These are phyloP conservation scores for Caenorhabditis parvicauda DNA, from an alignment of 2,888 invertebrate species.

Conservation along the genomic window DNA sequence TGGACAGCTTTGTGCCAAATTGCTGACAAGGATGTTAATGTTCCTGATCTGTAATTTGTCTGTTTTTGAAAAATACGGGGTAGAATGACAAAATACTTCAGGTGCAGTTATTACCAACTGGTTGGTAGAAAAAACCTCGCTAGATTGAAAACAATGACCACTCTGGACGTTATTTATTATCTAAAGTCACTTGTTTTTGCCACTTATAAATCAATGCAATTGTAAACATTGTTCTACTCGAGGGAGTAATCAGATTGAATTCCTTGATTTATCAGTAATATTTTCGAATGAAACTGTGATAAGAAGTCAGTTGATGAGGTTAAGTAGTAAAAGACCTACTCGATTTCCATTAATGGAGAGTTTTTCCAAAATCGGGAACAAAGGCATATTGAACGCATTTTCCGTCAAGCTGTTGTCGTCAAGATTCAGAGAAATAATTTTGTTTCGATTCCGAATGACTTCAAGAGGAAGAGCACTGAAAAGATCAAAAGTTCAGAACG, in stretches of 20 bases:
- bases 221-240: no score
- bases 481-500: no score
- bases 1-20: constrained; percentile 40
- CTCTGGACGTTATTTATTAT: no score
- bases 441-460: constrained; percentile 35
- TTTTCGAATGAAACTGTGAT: no score
- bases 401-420: constrained; percentile 52
- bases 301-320: no score
- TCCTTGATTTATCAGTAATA: no score
- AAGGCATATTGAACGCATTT: constrained; percentile 44
- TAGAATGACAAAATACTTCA: no score
- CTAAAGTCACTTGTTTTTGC: no score
- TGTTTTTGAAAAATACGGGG: no score
- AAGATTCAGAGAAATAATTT: constrained; percentile 42
- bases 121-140: background rate
- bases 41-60: constrained; percentile 42
- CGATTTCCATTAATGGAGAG: constrained; percentile 37
- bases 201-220: no score
- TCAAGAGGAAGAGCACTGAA: constrained; percentile 42
- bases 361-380: constrained; percentile 32
- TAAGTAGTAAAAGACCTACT: constrained; percentile 11
- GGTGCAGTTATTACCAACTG: background rate
- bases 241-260: no score
- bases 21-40: constrained; percentile 37
- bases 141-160: constrained; percentile 1